Percentiles rank a stretch among this genome's conserved stretches.
These are phyloP conservation scores for Suncus etruscus DNA, from an alignment of 2,113 vertebrate genomes.

Conservation along the genomic window DNA sequence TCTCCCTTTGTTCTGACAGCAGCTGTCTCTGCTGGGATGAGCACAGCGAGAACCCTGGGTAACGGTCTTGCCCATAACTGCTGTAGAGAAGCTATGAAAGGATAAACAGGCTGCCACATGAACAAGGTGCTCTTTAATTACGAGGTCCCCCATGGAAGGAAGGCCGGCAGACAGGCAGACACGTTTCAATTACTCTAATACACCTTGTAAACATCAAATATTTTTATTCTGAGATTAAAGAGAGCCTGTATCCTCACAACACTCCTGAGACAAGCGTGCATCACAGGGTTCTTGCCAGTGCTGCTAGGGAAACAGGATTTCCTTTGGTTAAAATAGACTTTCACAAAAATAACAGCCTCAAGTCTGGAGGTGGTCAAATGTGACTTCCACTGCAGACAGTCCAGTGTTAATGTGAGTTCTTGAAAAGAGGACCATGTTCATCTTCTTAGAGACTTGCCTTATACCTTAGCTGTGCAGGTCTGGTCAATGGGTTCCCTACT, in stretches of 20 bases:
- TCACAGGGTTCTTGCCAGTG: constrained; percentile 72
- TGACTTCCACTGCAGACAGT: constrained; percentile 63
- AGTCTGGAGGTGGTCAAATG: constrained; percentile 75
- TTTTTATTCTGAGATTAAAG: constrained; percentile 85
- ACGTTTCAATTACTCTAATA: constrained; percentile 84
- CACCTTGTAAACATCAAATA: constrained; percentile 85
- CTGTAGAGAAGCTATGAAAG: constrained; percentile 71
- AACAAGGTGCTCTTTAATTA: constrained; percentile 82
- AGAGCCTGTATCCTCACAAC: constrained; percentile 79
- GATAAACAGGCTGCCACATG: constrained; percentile 78
- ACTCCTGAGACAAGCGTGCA: constrained; percentile 71
- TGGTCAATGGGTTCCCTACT: not conserved
- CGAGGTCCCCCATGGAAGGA: constrained; percentile 78
- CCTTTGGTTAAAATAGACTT: constrained; percentile 83
- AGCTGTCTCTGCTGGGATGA: constrained; percentile 58
- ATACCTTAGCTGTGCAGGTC: not conserved
- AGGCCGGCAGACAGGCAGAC: constrained; percentile 83
- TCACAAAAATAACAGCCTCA: constrained; percentile 77
- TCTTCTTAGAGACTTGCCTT: not conserved
- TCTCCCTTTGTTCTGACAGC: constrained; percentile 67
- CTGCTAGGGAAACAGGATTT: constrained; percentile 84
- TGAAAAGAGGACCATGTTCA: constrained; percentile 36
- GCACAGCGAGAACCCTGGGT: constrained; percentile 58
- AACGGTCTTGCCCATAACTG: constrained; percentile 75
- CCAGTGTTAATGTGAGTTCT: constrained; percentile 47